A percentile compares a stretch with the other conserved stretches of the same genome.
Conservation (phyloP, 2,888 invertebrate species). For the Tipula vernalis region DNA sequence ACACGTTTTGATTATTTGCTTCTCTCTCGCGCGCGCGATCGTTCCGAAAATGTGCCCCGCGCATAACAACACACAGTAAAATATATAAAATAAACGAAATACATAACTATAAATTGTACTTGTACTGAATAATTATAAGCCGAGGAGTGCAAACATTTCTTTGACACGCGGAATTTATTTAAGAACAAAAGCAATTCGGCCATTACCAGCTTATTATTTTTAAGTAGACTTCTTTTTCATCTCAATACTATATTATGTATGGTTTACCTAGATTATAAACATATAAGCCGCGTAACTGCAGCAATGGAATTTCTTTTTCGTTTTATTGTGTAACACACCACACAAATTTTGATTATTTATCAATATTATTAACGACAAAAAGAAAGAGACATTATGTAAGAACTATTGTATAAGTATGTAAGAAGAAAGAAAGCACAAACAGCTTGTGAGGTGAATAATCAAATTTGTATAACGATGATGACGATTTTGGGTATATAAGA, state of each 20-base stretch:
- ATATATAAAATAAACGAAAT: neutral
- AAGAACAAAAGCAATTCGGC: neutral
- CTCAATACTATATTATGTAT: no score
- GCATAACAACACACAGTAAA: neutral
- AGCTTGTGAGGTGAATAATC: neutral
- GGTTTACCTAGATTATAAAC: no score
- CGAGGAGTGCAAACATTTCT: neutral
- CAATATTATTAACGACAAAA: neutral
- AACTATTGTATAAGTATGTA: neutral
- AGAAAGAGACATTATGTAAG: neutral
- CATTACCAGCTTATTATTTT: no score
- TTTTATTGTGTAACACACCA: neutral
- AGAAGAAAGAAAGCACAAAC: neutral
- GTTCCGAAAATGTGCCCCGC: neutral
- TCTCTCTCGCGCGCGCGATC: neutral
- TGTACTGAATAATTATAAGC: neutral
- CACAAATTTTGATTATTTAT: neutral
- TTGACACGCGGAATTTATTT: neutral
- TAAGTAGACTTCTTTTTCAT: no score
- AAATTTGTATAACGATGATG: neutral
- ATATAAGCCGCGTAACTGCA: neutral
- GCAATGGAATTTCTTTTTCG: neutral
- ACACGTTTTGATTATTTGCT: neutral
- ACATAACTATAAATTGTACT: neutral
- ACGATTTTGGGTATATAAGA: neutral